A percentile compares a stretch with the other conserved stretches of the same genome.
phyloP scores from a whole-genome alignment of 2,113 vertebrate genomes.

The Astur gentilis region DNA sequence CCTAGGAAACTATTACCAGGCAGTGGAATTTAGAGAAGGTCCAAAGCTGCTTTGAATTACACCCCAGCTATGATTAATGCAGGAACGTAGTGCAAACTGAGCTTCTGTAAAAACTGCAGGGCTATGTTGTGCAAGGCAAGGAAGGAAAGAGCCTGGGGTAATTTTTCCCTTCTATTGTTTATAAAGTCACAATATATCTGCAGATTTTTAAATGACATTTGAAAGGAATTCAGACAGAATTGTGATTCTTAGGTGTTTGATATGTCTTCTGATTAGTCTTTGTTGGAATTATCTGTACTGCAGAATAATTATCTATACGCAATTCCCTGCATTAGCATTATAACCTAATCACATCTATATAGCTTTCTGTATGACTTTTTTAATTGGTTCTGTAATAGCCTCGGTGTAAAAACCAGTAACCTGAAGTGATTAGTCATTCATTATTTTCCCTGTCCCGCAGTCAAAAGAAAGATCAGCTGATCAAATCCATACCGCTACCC shows the following conservation, averaged over 20 bases:
- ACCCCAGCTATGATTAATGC: not conserved
- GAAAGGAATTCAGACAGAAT: not conserved
- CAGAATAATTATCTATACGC: conserved; percentile 31
- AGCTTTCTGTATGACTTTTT: conserved; percentile 14
- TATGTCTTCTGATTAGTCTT: conserved; percentile 18
- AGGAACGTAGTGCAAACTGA: not conserved
- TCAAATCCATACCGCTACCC: not conserved
- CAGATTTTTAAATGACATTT: not conserved
- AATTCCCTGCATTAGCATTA: conserved; percentile 28
- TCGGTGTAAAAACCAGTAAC: conserved; percentile 19
- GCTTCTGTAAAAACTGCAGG: not conserved
- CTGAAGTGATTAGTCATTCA: conserved; percentile 46
- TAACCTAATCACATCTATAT: conserved; percentile 33
- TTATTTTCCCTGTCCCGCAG: conserved; percentile 14
- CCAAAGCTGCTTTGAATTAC: not conserved
- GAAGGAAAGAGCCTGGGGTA: not conserved
- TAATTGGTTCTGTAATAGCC: conserved; percentile 46
- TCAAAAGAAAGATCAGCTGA: conserved; percentile 42
- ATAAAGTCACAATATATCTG: not conserved
- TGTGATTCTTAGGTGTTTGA: conserved; percentile 11
- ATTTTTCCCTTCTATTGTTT: not conserved
- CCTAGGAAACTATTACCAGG: not conserved
- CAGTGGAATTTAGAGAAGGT: not conserved
- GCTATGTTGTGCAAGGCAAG: not conserved
- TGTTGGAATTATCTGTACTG: conserved; percentile 14